Evolutionary conservation across 2,888 invertebrate species (phyloP).

Genomic region (Abrostola triplasia): DNA sequence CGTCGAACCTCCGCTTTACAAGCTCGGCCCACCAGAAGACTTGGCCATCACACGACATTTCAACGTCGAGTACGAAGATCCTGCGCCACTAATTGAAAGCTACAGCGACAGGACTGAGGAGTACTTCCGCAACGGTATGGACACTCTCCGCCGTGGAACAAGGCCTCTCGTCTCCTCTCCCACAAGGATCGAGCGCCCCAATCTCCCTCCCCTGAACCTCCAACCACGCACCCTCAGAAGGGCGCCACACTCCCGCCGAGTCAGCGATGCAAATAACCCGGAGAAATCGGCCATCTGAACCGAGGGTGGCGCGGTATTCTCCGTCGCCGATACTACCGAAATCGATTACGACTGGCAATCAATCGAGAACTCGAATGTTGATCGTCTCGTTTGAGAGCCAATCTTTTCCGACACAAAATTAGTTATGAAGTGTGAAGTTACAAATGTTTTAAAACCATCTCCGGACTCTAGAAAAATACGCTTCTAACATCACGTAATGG

Average conservation of each 20-base stretch:
- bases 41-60: constrained; percentile 91
- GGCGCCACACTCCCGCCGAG: constrained; percentile 83
- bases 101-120: constrained; percentile 89
- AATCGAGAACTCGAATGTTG: constrained; percentile 75
- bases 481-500: constrained; percentile 33
- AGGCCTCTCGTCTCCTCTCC: constrained; percentile 93
- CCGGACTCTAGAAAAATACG: constrained; percentile 42
- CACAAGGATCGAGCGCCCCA: constrained; percentile 94
- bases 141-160: constrained; percentile 82
- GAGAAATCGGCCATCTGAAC: constrained; percentile 87
- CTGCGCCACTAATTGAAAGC: constrained; percentile 92
- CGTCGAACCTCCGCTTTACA: constrained; percentile 89
- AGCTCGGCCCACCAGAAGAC: constrained; percentile 84
- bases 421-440: constrained; percentile 31
- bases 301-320: constrained; percentile 86
- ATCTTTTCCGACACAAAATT: constrained; percentile 29
- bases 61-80: constrained; percentile 94
- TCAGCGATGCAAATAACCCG: constrained; percentile 83
- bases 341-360: constrained; percentile 83
- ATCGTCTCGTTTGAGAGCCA: constrained; percentile 80
- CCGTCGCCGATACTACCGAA: constrained; percentile 85
- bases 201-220: constrained; percentile 93
- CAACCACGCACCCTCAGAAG: constrained; percentile 86
- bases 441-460: constrained; percentile 45
- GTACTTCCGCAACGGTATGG: constrained; percentile 82